phyloP scores from a whole-genome alignment of 2,888 invertebrate genomes.

The Opisthograptis luteolata region DNA sequence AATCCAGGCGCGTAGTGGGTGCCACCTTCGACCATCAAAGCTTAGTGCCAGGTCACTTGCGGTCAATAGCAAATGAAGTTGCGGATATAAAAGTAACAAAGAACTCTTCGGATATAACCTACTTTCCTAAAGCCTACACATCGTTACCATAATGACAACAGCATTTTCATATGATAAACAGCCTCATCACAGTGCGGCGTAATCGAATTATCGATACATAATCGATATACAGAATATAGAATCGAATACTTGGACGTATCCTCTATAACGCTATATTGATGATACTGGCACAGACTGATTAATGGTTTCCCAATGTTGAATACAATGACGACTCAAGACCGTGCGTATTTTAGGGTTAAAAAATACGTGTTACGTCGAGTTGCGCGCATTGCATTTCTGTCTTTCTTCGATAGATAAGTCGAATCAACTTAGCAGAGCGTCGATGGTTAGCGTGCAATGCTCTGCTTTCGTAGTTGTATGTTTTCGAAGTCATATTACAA shows the following conservation, averaged over 20 bases:
- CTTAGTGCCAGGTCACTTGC: too few species aligned
- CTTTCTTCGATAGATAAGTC: conserved; percentile 1
- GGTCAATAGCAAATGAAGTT: neutral
- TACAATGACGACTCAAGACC: conserved; percentile 70
- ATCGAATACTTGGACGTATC: conserved; percentile 80
- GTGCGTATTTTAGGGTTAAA: conserved; percentile 53
- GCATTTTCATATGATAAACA: conserved; percentile 73
- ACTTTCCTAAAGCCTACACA: conserved; percentile 18
- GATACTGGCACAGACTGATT: conserved; percentile 82
- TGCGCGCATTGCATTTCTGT: conserved; percentile 45
- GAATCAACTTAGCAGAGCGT: conserved; percentile 1
- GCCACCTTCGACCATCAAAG: too few species aligned
- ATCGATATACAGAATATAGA: conserved; percentile 75
- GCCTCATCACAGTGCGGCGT: conserved; percentile 66
- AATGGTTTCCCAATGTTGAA: conserved; percentile 73
- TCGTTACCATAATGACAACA: conserved; percentile 57
- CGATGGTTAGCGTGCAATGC: conserved; percentile 40
- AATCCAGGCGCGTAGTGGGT: too few species aligned
- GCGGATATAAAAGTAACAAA: neutral
- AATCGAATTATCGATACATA: conserved; percentile 80
- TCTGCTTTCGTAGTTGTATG: conserved; percentile 9
- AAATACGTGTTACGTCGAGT: conserved; percentile 21
- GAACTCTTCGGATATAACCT: neutral
- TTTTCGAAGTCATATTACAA: conserved; percentile 40
- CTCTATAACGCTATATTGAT: conserved; percentile 81